Evolutionary conservation across 2,797 vertebrate genomes (phyloP).

Genomic region (Acestrorhynchus altus): DNA sequence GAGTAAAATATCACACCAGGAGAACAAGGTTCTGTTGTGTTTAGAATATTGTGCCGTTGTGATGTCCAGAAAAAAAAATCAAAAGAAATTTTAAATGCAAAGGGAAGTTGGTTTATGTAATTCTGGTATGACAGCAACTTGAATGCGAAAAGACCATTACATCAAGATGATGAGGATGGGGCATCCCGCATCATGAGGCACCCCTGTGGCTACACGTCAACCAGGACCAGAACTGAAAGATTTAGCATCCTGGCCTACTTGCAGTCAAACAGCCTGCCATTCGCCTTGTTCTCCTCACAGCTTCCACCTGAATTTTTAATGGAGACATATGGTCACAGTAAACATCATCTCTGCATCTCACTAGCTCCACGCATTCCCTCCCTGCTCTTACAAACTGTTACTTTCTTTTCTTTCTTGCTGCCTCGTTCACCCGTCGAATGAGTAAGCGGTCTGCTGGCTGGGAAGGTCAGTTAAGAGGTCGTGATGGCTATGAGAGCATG

Average conservation of each 20-base stretch:
- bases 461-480: background rate
- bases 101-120: too few relatives aligned
- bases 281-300: slow-evolving; percentile 49
- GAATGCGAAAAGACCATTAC: background rate
- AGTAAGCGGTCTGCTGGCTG: background rate
- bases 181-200: background rate
- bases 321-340: slow-evolving; percentile 54
- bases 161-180: slow-evolving; percentile 17
- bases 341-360: slow-evolving; percentile 24
- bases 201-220: slow-evolving; percentile 51
- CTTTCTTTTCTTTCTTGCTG: background rate
- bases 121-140: too few relatives aligned
- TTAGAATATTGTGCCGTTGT: too few relatives aligned
- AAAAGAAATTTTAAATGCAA: too few relatives aligned
- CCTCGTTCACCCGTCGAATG: slow-evolving; percentile 33
- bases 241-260: slow-evolving; percentile 65
- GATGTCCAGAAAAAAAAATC: too few relatives aligned
- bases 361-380: slow-evolving; percentile 8
- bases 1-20: too few relatives aligned
- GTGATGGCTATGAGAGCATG: slow-evolving; percentile 13
- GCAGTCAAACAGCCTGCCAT: slow-evolving; percentile 48
- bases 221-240: slow-evolving; percentile 64
- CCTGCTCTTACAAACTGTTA: background rate
- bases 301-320: slow-evolving; percentile 59
- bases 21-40: too few relatives aligned